phyloP scores from a whole-genome alignment of 2,797 vertebrate genomes.

The Oophaga sylvatica region DNA sequence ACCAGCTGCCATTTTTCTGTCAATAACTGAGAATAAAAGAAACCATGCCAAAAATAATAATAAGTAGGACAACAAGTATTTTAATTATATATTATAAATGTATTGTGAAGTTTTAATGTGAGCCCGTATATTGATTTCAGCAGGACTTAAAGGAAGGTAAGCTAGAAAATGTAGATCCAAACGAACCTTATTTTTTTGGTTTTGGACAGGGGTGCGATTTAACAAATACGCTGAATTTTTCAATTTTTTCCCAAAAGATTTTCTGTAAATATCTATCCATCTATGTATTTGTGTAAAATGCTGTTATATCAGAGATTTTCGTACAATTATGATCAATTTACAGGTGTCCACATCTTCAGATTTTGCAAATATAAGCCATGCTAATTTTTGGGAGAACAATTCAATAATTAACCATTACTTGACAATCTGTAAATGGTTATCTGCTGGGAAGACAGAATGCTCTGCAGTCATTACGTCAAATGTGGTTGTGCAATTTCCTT shows the following conservation, averaged over 20 bases:
- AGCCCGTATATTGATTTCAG: not conserved
- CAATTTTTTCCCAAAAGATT: not conserved
- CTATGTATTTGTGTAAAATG: not conserved
- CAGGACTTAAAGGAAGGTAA: not conserved
- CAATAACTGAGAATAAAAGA: too few relatives aligned
- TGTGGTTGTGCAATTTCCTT: constrained; percentile 30
- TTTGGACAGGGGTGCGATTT: not conserved
- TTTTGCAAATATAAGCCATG: not conserved
- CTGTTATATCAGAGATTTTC: not conserved
- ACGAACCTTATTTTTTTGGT: not conserved
- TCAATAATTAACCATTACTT: constrained; percentile 47
- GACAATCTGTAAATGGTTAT: constrained; percentile 48
- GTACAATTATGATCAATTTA: not conserved
- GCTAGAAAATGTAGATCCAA: not conserved
- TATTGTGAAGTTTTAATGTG: too few relatives aligned
- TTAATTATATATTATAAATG: too few relatives aligned
- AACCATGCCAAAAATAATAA: too few relatives aligned
- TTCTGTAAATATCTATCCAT: not conserved
- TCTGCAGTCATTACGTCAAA: constrained; percentile 12
- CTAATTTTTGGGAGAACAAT: not conserved
- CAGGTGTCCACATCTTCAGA: not conserved
- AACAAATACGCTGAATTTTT: not conserved
- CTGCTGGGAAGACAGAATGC: not conserved
- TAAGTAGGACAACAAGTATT: too few relatives aligned
- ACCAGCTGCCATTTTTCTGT: too few relatives aligned